Evolutionary conservation across 2,888 invertebrate species (phyloP), one percentile per base, ranked within the genome.

Genomic region (Ormia ochracea): DNA sequence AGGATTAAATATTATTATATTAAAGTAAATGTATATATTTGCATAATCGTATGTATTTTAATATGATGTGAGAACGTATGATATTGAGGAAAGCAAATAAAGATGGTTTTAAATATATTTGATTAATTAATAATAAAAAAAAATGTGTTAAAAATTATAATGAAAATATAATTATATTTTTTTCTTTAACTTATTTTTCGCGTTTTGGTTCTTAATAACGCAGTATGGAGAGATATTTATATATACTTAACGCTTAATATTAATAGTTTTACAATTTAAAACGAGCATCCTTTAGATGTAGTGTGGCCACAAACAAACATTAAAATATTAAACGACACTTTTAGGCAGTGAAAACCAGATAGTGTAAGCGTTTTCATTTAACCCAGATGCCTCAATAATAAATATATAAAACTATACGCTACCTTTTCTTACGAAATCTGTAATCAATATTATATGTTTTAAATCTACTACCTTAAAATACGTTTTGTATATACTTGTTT

Each of bases 261-360:
- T 75, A 75, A 54, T 31, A 69, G 28, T 26, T 63, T 65, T 77
- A 69, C 17, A 45, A 48, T 56, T 69, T 70, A 50, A 56, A 54
- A 31, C 48, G 33, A 74, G 50, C 69, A 77, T 50, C 69, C 63
- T 69, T 69, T 48, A 19, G 76, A 10, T 70, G 48, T 56, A 33
- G 14, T 45, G 9, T 70, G 76, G 76, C 48, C 48, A n/a, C n/a
- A 76, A 76, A 69, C 23, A 63, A n/a, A 69, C 54, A 69, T 69
- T 56, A 63, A 69, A 69, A 54, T 26, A 17, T 21, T 21, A 7
- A n/a, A 26, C 28, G 14, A 41, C 3, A 10, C 41, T 33, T 69
- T 69, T 69, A 69, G 61, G 54, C 61, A 23, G 33, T 48, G 69
- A 77, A 77, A 77, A 77, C 63, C 17, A 56, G 69, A 36, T 70